phyloP scores from a whole-genome alignment of 2,888 invertebrate species.

The Argyresthia goedartella region DNA sequence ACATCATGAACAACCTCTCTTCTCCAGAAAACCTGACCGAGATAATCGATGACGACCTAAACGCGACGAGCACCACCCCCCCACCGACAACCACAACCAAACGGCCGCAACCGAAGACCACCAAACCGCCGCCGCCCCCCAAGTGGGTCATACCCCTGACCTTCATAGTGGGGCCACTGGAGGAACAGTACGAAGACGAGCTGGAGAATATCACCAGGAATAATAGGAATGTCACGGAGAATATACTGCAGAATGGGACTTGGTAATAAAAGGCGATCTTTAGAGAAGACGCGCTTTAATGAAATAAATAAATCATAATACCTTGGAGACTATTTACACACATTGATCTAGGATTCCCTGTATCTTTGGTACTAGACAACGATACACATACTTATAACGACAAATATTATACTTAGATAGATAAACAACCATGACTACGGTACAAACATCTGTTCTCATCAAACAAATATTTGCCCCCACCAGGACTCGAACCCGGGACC shows the following conservation, averaged over 20 bases:
- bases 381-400: no score
- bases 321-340: no score
- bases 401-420: no score
- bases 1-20: no score
- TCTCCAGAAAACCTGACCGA: conserved; percentile 66
- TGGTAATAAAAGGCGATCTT: conserved; percentile 28
- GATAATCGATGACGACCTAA: conserved; percentile 40
- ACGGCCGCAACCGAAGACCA: conserved; percentile 22
- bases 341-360: no score
- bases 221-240: conserved; percentile 38
- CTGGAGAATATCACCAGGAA: conserved; percentile 38
- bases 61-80: conserved; percentile 37
- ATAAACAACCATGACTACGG: no score
- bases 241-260: conserved; percentile 37
- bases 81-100: conserved; percentile 32
- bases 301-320: no score
- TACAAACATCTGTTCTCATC: no score
- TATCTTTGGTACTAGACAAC: no score
- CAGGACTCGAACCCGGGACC: no score
- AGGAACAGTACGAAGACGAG: conserved; percentile 61
- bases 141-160: conserved; percentile 87
- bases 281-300: no score
- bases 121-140: conserved; percentile 34
- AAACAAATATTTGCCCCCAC: no score
- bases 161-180: conserved; percentile 76